A percentile compares a stretch with the other conserved stretches of the same genome.
Conservation (phyloP, 2,797 vertebrate species). For the Thaleichthys pacificus region DNA sequence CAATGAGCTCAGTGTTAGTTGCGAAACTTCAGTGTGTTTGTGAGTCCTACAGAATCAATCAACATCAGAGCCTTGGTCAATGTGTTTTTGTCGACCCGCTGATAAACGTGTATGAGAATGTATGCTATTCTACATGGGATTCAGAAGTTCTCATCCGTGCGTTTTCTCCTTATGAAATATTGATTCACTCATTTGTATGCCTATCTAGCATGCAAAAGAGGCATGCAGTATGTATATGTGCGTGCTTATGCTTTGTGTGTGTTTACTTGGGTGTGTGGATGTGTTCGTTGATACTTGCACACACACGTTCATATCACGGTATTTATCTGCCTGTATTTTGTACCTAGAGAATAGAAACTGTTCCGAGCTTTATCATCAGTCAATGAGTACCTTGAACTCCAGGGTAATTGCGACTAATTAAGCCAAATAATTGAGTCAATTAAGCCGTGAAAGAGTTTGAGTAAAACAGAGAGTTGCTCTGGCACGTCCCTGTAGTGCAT, state of each 20-base stretch:
- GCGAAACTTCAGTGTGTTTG: background rate
- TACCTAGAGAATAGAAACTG: conserved; percentile 29
- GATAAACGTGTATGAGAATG: conserved; percentile 26
- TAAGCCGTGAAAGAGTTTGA: conserved; percentile 58
- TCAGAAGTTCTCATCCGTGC: conserved; percentile 24
- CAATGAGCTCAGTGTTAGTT: conserved; percentile 37
- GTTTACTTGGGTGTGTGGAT: conserved; percentile 25
- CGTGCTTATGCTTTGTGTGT: conserved; percentile 10
- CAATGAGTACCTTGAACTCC: conserved; percentile 42
- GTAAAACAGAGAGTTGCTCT: conserved; percentile 49
- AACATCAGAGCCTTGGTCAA: conserved; percentile 63
- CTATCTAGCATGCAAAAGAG: background rate
- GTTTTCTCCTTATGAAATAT: conserved; percentile 45
- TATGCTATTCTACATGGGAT: conserved; percentile 33
- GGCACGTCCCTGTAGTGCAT: conserved; percentile 50
- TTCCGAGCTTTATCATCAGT: conserved; percentile 37
- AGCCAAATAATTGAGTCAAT: conserved; percentile 65
- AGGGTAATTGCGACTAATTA: conserved; percentile 61
- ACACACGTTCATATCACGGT: background rate
- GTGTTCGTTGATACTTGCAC: conserved; percentile 1
- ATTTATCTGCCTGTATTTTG: background rate
- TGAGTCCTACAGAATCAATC: conserved; percentile 43
- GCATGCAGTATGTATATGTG: conserved; percentile 12
- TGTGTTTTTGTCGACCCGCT: conserved; percentile 43
- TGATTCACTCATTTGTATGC: conserved; percentile 6